Conservation (phyloP, 2,113 vertebrate species). For the Nycticebus coucang region DNA sequence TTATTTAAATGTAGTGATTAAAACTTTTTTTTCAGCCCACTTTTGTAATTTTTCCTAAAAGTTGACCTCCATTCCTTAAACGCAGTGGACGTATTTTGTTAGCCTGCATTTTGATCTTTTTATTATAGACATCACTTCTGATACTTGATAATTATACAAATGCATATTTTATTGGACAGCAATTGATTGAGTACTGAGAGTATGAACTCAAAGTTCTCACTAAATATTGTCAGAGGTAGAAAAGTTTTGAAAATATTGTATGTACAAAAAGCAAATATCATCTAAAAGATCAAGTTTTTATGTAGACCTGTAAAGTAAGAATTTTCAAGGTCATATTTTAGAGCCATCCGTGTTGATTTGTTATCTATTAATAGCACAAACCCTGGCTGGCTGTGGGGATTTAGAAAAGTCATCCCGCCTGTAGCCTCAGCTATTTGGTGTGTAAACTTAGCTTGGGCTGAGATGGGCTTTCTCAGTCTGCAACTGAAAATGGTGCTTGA, state of each 20-base stretch:
- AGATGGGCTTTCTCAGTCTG: neutral
- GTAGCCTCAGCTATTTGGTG: neutral
- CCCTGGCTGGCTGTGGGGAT: neutral
- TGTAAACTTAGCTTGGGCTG: neutral
- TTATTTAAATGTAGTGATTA: neutral
- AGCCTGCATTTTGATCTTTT: slow-evolving; percentile 29
- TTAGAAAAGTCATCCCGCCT: neutral
- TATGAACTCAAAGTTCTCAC: slow-evolving; percentile 56
- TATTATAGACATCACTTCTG: neutral
- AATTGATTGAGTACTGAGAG: slow-evolving; percentile 54
- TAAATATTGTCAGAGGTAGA: slow-evolving; percentile 52
- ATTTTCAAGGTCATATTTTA: slow-evolving; percentile 22
- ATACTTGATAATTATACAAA: neutral
- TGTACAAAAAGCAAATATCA: neutral
- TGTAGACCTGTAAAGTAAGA: neutral
- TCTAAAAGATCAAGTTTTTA: neutral
- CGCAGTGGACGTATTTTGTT: slow-evolving; percentile 41
- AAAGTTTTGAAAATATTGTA: slow-evolving; percentile 57
- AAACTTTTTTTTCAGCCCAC: neutral
- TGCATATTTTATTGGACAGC: slow-evolving; percentile 47
- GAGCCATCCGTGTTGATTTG: neutral
- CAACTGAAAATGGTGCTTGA: neutral
- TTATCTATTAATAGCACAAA: neutral
- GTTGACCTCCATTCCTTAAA: slow-evolving; percentile 47
- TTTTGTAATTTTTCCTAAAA: slow-evolving; percentile 32